phyloP scores from a whole-genome alignment of 2,797 vertebrate species.

The Aselliscus stoliczkanus region DNA sequence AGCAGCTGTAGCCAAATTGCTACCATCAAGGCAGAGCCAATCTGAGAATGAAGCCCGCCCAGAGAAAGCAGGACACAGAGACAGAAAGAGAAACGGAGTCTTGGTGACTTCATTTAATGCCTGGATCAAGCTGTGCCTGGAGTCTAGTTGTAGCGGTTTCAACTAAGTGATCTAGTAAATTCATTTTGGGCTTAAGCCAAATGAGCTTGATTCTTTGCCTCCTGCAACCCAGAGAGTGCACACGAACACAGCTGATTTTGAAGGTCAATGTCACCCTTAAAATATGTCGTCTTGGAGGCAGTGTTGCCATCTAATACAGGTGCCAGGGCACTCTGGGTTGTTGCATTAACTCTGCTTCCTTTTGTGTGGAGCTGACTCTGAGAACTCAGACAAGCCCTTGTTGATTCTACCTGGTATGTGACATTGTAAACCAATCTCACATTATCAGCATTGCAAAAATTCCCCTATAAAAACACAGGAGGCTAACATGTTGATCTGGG shows the following conservation, averaged over 20 bases:
- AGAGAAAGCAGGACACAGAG: not conserved
- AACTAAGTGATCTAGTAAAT: not conserved
- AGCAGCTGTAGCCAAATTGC: not conserved
- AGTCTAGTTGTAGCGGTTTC: not conserved
- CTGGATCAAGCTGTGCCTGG: constrained; percentile 17
- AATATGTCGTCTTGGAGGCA: not conserved
- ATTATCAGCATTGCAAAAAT: constrained; percentile 54
- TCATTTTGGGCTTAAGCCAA: not conserved
- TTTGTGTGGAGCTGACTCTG: not conserved
- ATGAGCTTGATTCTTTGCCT: not conserved
- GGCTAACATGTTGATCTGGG: constrained; percentile 66
- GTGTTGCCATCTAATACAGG: not conserved
- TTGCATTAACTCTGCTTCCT: not conserved
- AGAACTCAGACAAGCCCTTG: constrained; percentile 25
- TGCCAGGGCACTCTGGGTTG: not conserved
- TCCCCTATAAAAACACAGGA: constrained; percentile 56
- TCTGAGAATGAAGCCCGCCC: not conserved
- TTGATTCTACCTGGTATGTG: constrained; percentile 23
- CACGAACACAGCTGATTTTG: not conserved
- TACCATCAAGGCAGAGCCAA: not conserved
- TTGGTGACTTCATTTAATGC: not conserved
- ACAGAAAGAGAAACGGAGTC: not conserved
- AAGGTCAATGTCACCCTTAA: not conserved
- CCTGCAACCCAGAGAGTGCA: not conserved
- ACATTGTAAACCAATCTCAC: constrained; percentile 43